phyloP scores from a whole-genome alignment of 2,113 vertebrate species.

The Urocynchramus pylzowi region DNA sequence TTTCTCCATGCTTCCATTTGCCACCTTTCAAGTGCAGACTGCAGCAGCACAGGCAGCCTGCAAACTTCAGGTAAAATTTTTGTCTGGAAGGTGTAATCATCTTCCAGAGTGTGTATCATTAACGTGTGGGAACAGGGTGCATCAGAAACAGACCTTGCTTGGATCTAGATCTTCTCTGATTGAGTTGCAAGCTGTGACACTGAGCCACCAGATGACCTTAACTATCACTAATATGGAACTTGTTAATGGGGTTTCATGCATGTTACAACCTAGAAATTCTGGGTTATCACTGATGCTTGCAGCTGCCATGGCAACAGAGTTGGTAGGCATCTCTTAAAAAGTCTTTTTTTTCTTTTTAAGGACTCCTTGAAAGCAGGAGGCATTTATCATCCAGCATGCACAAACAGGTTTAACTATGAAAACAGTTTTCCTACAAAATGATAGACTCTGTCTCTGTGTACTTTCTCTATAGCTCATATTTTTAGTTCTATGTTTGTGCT shows the following conservation, averaged over 20 bases:
- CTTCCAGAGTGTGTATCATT: not conserved
- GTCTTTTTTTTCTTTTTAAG: not conserved
- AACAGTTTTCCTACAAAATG: conserved; percentile 41
- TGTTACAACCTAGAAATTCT: conserved; percentile 58
- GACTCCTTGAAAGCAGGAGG: conserved; percentile 39
- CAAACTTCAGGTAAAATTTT: not conserved
- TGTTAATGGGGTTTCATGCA: conserved; percentile 55
- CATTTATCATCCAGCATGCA: conserved; percentile 54
- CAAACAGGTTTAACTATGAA: conserved; percentile 54
- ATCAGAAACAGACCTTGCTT: not conserved
- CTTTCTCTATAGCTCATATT: not conserved
- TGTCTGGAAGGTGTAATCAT: not conserved
- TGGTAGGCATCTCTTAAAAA: conserved; percentile 44
- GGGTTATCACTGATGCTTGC: conserved; percentile 63
- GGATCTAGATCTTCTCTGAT: conserved; percentile 33
- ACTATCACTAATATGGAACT: conserved; percentile 19
- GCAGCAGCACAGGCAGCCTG: not conserved
- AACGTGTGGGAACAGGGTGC: not conserved
- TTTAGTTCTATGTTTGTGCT: not conserved
- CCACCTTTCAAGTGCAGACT: not conserved
- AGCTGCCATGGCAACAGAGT: conserved; percentile 71
- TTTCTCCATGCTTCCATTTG: not conserved
- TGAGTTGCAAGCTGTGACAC: conserved; percentile 50
- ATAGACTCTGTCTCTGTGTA: not conserved
- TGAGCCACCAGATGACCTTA: not conserved